Evolutionary conservation across 2,888 invertebrate species (phyloP).

Genomic region (Papilio protenor): DNA sequence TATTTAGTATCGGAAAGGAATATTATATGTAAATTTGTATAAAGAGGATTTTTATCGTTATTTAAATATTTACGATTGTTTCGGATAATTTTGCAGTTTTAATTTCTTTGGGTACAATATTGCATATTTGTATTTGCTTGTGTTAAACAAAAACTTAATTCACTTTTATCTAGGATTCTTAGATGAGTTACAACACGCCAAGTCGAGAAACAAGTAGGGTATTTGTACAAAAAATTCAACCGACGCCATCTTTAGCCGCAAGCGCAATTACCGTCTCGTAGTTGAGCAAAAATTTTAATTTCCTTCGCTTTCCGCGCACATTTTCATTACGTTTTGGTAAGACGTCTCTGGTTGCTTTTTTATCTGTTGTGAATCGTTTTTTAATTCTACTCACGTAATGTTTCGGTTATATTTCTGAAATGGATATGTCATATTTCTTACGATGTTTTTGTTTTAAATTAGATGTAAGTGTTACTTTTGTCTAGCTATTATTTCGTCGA

Average conservation of each 20-base stretch:
- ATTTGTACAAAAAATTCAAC: slow-evolving; percentile 55
- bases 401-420: neutral
- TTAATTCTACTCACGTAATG: neutral
- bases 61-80: no score
- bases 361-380: slow-evolving; percentile 1
- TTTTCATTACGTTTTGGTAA: slow-evolving; percentile 49
- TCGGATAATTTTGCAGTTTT: no score
- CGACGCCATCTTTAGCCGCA: slow-evolving; percentile 51
- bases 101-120: no score
- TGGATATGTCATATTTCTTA: neutral
- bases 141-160: neutral
- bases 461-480: no score
- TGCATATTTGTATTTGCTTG: neutral
- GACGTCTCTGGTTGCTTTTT: slow-evolving; percentile 45
- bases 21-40: no score
- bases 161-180: slow-evolving; percentile 8
- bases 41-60: no score
- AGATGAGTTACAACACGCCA: slow-evolving; percentile 49
- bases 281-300: slow-evolving; percentile 46
- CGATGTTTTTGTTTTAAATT: no score
- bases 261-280: slow-evolving; percentile 50
- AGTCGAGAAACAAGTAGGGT: slow-evolving; percentile 50
- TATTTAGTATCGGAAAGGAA: no score
- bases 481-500: neutral
- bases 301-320: slow-evolving; percentile 49